phyloP scores from a whole-genome alignment of 2,888 invertebrate genomes.

The Acronicta leporina region DNA sequence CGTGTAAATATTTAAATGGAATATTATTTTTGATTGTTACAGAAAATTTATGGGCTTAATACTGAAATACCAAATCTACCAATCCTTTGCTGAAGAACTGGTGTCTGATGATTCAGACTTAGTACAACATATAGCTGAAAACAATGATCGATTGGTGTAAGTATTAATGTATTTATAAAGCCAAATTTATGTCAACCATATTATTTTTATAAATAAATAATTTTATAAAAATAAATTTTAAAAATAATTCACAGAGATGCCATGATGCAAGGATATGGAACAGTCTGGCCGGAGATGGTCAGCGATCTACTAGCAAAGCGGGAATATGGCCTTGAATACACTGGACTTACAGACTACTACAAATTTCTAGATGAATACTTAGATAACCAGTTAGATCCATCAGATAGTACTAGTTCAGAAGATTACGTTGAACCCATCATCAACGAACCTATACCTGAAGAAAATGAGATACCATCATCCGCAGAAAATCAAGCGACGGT shows the following conservation, averaged over 20 bases:
- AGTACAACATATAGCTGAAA: conserved; percentile 77
- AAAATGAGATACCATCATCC: conserved; percentile 70
- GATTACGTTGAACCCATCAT: conserved; percentile 77
- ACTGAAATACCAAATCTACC: conserved; percentile 89
- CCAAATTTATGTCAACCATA: too few relatives aligned
- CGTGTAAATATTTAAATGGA: too few relatives aligned
- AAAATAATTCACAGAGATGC: conserved; percentile 71
- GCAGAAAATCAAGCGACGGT: conserved; percentile 43
- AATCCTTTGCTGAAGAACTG: conserved; percentile 85
- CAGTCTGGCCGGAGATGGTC: conserved; percentile 84
- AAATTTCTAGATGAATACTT: conserved; percentile 87
- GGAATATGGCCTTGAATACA: conserved; percentile 84
- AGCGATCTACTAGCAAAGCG: conserved; percentile 82
- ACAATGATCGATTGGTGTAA: conserved; percentile 80
- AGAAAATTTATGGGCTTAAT: conserved; percentile 89
- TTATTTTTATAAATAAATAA: too few relatives aligned
- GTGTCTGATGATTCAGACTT: conserved; percentile 81
- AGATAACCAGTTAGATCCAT: conserved; percentile 82
- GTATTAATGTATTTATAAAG: conserved; percentile 50
- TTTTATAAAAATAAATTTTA: neutral
- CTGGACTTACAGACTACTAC: conserved; percentile 88
- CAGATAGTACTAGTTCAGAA: conserved; percentile 64
- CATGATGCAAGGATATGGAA: conserved; percentile 83
- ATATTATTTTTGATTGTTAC: conserved; percentile 58
- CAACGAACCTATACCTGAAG: conserved; percentile 64